phyloP scores from a whole-genome alignment of 2,888 invertebrate species.

The Leistus spinibarbis region DNA sequence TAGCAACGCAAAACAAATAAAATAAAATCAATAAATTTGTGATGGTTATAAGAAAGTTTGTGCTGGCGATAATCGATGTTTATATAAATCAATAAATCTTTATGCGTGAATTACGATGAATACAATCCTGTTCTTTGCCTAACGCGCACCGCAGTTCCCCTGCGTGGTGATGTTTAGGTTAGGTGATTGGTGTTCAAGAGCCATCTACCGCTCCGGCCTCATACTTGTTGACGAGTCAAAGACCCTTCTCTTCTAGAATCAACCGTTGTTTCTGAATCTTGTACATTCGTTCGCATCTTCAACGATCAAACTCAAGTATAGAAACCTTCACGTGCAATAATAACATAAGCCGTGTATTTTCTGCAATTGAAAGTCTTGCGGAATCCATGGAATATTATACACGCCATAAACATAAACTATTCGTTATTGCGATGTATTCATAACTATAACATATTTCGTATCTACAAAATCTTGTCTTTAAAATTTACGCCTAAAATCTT shows the following conservation, averaged over 20 bases:
- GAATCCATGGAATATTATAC: too few species aligned
- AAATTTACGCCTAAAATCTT: too few species aligned
- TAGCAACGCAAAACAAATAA: too few species aligned
- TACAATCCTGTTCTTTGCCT: background rate
- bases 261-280: constrained; percentile 3
- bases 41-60: too few species aligned
- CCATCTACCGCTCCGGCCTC: constrained; percentile 1
- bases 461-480: too few species aligned
- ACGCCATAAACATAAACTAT: too few species aligned
- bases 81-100: too few species aligned
- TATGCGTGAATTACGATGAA: background rate
- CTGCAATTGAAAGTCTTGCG: background rate
- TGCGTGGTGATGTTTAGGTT: background rate
- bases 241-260: constrained; percentile 18
- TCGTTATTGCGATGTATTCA: too few species aligned
- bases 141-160: background rate
- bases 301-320: background rate
- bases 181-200: background rate
- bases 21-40: too few species aligned
- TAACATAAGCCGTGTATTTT: too few species aligned
- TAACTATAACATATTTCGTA: too few species aligned
- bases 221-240: constrained; percentile 32
- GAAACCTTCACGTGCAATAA: background rate
- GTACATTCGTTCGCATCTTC: background rate
- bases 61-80: too few species aligned